These are phyloP conservation scores for Huso huso DNA, from an alignment of 2,797 vertebrate genomes.

Conservation along the genomic window DNA sequence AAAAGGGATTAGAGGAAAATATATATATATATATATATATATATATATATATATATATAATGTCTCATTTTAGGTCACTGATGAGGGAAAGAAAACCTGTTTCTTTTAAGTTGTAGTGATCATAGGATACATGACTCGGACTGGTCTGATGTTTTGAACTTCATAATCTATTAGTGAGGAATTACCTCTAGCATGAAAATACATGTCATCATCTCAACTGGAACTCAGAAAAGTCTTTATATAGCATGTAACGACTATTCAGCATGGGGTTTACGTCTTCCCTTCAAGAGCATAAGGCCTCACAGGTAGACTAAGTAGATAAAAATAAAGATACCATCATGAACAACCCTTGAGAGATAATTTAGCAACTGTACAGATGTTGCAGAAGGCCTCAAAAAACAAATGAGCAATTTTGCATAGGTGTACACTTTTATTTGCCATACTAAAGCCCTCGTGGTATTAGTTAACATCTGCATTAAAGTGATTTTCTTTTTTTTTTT, in stretches of 20 bases:
- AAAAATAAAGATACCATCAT: neutral
- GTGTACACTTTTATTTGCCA: neutral
- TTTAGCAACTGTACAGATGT: neutral
- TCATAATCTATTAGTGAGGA: neutral
- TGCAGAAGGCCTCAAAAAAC: neutral
- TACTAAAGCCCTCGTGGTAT: neutral
- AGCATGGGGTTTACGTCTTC: neutral
- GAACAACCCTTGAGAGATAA: neutral
- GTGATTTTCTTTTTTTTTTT: neutral
- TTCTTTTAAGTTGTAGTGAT: too few species aligned
- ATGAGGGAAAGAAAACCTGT: too few species aligned
- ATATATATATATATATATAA: too few species aligned
- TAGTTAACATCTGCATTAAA: constrained; percentile 5
- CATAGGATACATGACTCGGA: too few species aligned
- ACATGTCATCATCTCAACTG: neutral
- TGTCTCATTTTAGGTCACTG: too few species aligned
- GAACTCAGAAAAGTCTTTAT: neutral
- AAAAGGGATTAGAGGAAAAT: too few species aligned
- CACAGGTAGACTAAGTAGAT: neutral
- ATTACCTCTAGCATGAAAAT: neutral
- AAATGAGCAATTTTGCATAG: constrained; percentile 4
- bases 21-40: too few species aligned
- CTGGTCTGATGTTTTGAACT: too few species aligned
- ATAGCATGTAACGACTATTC: neutral
- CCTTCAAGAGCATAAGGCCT: neutral